Conservation (phyloP, 2,888 invertebrate genomes). For the Hypselothyrea guttata region DNA sequence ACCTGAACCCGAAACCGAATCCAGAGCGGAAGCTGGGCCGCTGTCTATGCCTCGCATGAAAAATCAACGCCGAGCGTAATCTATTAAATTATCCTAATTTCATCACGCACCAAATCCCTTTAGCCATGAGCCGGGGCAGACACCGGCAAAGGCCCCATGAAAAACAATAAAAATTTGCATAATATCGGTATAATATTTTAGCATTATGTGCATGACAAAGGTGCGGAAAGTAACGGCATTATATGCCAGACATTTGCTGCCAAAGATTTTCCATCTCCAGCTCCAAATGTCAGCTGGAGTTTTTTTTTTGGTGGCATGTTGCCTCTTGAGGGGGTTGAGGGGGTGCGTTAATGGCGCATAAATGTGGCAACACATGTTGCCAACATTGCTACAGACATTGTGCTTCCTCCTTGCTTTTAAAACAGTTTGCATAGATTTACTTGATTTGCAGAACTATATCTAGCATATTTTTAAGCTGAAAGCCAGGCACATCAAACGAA, state of each 20-base stretch:
- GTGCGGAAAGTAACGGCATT: constrained; percentile 67
- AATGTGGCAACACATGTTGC: constrained; percentile 66
- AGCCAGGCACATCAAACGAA: constrained; percentile 3
- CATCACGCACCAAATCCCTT: constrained; percentile 76
- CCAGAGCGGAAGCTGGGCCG: background rate
- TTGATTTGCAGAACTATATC: constrained; percentile 2
- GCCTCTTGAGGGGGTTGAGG: background rate
- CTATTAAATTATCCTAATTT: constrained; percentile 79
- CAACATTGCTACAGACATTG: constrained; percentile 29
- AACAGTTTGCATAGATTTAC: constrained; percentile 7
- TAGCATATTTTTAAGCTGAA: background rate
- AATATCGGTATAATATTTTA: constrained; percentile 80
- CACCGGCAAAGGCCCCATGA: constrained; percentile 30
- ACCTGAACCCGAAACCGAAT: constrained; percentile 2
- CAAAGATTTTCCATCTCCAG: constrained; percentile 25
- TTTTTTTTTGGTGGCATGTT: constrained; percentile 1
- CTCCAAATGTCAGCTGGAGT: constrained; percentile 12
- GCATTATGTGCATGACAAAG: constrained; percentile 71
- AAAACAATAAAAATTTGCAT: constrained; percentile 80
- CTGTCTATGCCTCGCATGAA: constrained; percentile 34
- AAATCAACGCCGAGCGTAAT: constrained; percentile 74
- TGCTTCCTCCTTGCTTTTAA: too few species aligned
- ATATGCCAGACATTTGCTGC: constrained; percentile 42
- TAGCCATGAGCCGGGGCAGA: constrained; percentile 35
- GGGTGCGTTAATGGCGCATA: constrained; percentile 46